Evolutionary conservation across 2,888 invertebrate genomes (phyloP), one percentile per base, ranked within the genome.

Genomic region (Drosophila anomalata): DNA sequence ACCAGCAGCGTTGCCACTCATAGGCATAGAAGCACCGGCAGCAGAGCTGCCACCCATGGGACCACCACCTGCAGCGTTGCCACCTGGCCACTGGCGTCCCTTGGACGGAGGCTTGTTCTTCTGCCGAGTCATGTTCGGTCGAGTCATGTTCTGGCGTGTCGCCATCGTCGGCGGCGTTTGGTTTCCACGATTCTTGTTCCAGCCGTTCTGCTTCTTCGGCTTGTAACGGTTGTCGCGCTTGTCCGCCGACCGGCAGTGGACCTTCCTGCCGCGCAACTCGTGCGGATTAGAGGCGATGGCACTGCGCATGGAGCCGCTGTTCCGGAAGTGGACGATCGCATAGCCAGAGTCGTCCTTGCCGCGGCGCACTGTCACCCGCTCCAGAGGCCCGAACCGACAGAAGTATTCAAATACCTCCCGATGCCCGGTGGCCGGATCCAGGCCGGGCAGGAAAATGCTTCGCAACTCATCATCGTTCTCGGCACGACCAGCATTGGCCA

Each of bases 221-320:
- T 3, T 7, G 29, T 26, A 8, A 2, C 2, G 26, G 8, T 29
- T 8, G 29, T 29, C 9, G 4, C 22, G 22, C 11, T 17, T 24
- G 1, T 11, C 33, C 1, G 12, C 17, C 6, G 31, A 26, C 29
- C 29, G 56, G 24, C 50, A 57, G 20, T 69, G 50, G 1, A 20
- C n/a, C 22, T 36, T 20, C 1, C 3, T n/a, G 36, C 58, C 58
- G 17, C 39, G 31, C 3, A 58, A 39, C 12, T n/a, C 7, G 31
- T 57, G 70, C 3, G 67, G 69, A 51, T 39, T 67, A 0, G 39
- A 31, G 2, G 44, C 12, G 11, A 67, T 50, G 39, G 70, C 67
- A 5, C 9, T 7, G 0, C 57, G 24, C 50, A 67, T 46, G 2
- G 17, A 31, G 1, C n/a, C 5, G 4, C 29, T 11, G 3, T 33